These are phyloP conservation scores for Azorinus chamasolen DNA, from an alignment of 2,888 invertebrate species.

Conservation along the genomic window DNA sequence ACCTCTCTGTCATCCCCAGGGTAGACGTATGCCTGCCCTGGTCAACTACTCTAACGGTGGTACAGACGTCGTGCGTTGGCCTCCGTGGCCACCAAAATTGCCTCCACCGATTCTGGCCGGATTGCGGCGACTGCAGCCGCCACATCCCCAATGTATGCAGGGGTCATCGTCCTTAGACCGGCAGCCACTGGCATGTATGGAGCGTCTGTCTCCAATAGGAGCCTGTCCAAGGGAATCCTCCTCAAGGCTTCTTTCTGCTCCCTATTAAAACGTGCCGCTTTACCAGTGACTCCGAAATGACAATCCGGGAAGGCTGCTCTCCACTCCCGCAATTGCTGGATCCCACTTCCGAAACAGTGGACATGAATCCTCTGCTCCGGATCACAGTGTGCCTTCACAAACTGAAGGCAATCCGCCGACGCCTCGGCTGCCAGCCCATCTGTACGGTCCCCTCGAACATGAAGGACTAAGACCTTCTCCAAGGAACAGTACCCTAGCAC, in stretches of 20 bases:
- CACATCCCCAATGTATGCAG: slow-evolving; percentile 9
- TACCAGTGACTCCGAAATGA: slow-evolving; percentile 6
- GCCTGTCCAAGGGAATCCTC: slow-evolving; percentile 1
- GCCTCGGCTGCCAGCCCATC: slow-evolving; percentile 1
- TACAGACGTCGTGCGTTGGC: neutral
- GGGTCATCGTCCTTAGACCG: neutral
- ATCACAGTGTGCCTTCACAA: neutral
- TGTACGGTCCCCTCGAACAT: neutral
- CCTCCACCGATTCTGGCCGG: slow-evolving; percentile 1
- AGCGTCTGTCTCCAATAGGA: neutral
- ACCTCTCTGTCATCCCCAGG: no score
- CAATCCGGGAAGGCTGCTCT: neutral
- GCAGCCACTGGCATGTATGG: neutral
- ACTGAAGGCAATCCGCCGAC: neutral
- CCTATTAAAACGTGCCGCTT: neutral
- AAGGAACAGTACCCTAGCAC: slow-evolving; percentile 1
- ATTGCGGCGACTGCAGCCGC: neutral
- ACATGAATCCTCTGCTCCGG: slow-evolving; percentile 2
- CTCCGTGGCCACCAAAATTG: neutral
- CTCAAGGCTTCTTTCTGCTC: slow-evolving; percentile 1
- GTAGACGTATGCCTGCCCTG: no score
- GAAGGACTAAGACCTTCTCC: slow-evolving; percentile 2
- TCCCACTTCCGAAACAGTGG: slow-evolving; percentile 2
- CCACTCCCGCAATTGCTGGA: slow-evolving; percentile 3
- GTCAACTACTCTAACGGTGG: no score